Conservation (phyloP, 2,888 invertebrate species). For the Bedellia somnulentella region DNA sequence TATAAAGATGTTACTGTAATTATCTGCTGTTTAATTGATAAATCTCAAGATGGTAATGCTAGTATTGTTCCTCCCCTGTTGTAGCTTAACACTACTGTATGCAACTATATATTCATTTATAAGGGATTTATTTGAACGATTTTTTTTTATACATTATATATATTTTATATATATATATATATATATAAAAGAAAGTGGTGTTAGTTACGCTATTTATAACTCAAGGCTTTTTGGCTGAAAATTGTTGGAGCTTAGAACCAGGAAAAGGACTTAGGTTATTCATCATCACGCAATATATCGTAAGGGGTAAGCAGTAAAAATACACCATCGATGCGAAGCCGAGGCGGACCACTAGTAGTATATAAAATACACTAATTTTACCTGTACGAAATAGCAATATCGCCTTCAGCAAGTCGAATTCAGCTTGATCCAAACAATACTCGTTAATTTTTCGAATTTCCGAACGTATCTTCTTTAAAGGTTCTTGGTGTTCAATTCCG, state of each 20-base stretch:
- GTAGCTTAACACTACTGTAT: too few species aligned
- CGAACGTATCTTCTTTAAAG: conserved; percentile 56
- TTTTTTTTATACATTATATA: not conserved
- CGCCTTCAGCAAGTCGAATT: conserved; percentile 84
- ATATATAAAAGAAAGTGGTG: too few species aligned
- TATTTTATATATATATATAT: not conserved
- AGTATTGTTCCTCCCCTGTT: too few species aligned
- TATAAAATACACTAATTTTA: conserved; percentile 25
- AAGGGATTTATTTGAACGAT: too few species aligned
- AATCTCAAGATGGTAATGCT: too few species aligned
- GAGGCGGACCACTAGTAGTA: not conserved
- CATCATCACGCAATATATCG: not conserved
- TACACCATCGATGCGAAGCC: not conserved
- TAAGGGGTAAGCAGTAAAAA: not conserved
- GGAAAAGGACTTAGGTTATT: not conserved
- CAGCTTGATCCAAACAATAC: conserved; percentile 75
- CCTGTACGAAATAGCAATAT: conserved; percentile 81
- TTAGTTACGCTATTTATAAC: too few species aligned
- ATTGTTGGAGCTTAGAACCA: not conserved
- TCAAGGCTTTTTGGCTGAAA: not conserved
- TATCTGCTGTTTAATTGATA: too few species aligned
- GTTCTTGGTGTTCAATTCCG: not conserved
- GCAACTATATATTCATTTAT: too few species aligned
- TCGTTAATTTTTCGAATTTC: conserved; percentile 67
- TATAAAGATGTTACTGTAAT: too few species aligned